phyloP scores from a whole-genome alignment of 2,113 vertebrate species.

The Ivindomyrus marchei region DNA sequence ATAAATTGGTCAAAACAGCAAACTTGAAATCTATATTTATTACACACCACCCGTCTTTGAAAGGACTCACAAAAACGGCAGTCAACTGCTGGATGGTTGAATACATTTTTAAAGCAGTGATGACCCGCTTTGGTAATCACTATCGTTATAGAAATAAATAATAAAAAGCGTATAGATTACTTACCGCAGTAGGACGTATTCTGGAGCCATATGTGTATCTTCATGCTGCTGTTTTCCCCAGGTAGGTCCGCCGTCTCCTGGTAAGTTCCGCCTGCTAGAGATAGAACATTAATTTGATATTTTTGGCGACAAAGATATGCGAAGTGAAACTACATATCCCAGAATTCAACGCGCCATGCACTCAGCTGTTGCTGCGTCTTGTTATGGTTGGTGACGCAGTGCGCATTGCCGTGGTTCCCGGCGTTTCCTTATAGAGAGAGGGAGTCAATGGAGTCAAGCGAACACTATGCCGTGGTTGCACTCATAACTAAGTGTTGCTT shows the following conservation, averaged over 20 bases:
- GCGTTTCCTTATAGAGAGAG: conserved; percentile 39
- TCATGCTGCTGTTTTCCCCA: conserved; percentile 38
- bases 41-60: background rate
- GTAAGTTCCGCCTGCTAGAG: conserved; percentile 27
- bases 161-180: conserved; percentile 11
- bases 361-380: conserved; percentile 22
- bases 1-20: background rate
- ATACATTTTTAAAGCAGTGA: conserved; percentile 13
- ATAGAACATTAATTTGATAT: conserved; percentile 41
- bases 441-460: conserved; percentile 54
- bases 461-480: conserved; percentile 33
- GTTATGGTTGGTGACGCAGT: conserved; percentile 53
- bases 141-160: conserved; percentile 13
- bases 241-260: conserved; percentile 16
- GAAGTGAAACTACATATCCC: conserved; percentile 58
- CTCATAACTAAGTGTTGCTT: conserved; percentile 30
- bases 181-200: conserved; percentile 46
- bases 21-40: conserved; percentile 15
- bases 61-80: background rate
- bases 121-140: conserved; percentile 13
- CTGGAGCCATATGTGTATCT: conserved; percentile 55
- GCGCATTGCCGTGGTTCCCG: conserved; percentile 28
- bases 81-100: background rate
- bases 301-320: conserved; percentile 30
- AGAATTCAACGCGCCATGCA: background rate